Percentiles rank a stretch among this genome's conserved stretches.
Evolutionary conservation across 2,888 invertebrate genomes (phyloP).

Genomic region (Colostygia pectinataria): DNA sequence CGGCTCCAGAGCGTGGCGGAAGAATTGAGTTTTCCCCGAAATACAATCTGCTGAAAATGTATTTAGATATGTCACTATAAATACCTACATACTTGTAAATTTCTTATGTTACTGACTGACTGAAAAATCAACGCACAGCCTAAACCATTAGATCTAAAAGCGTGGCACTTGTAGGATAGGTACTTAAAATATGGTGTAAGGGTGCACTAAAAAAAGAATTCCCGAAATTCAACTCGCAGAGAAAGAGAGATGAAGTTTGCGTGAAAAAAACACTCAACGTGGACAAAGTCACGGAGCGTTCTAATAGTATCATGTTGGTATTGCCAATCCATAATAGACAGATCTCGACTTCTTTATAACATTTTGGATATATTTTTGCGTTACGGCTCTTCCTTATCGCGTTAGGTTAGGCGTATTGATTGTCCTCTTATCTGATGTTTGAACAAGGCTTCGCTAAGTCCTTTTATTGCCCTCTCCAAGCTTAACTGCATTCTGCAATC

Average conservation of each 20-base stretch:
- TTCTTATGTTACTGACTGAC: no score
- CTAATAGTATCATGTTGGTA: no score
- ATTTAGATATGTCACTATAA: slow-evolving; percentile 28
- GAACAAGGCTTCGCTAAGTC: slow-evolving; percentile 57
- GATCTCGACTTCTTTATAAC: slow-evolving; percentile 8
- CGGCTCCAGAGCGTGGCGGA: slow-evolving; percentile 59
- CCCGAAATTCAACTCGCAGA: background rate
- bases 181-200: no score
- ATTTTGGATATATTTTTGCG: slow-evolving; percentile 11
- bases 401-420: slow-evolving; percentile 54
- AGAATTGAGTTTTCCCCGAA: slow-evolving; percentile 43
- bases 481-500: slow-evolving; percentile 48
- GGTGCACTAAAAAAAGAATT: no score
- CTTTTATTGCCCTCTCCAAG: slow-evolving; percentile 56
- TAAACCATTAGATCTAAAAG: no score
- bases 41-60: slow-evolving; percentile 36
- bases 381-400: slow-evolving; percentile 26
- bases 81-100: no score
- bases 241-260: no score
- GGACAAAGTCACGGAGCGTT: no score
- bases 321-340: background rate
- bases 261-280: no score
- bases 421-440: slow-evolving; percentile 64
- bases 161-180: no score
- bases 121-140: no score